Percentiles rank a stretch among this genome's conserved stretches.
phyloP scores from a whole-genome alignment of 1,140 invertebrate genomes.

The Drosophila kikkawai region DNA sequence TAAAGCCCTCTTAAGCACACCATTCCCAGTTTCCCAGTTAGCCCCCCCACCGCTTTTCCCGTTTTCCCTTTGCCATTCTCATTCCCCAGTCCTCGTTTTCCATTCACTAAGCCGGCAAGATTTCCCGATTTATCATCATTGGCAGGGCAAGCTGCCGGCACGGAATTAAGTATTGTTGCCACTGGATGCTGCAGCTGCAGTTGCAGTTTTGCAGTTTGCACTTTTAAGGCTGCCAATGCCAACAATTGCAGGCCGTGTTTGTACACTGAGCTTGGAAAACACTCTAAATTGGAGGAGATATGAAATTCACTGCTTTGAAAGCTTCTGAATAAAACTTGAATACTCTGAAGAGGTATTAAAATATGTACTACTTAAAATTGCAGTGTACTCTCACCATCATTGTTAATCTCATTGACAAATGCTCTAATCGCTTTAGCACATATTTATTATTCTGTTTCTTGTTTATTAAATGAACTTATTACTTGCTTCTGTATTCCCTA shows the following conservation, averaged over 20 bases:
- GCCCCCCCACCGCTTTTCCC: not conserved
- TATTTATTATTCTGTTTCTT: not conserved
- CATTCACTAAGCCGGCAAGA: constrained; percentile 72
- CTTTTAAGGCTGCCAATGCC: constrained; percentile 4
- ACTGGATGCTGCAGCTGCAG: constrained; percentile 30
- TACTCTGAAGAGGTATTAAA: too few species aligned
- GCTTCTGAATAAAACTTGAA: too few species aligned
- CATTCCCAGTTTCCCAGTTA: constrained; percentile 2
- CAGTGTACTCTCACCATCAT: not conserved
- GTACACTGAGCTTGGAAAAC: not conserved
- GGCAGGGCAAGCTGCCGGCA: constrained; percentile 70
- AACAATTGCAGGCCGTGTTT: constrained; percentile 1
- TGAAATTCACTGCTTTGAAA: too few species aligned
- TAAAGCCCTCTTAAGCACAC: constrained; percentile 40
- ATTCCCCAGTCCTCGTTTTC: not conserved
- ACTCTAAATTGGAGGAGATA: not conserved
- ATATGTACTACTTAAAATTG: not conserved
- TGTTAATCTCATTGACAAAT: not conserved
- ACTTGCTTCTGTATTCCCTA: not conserved
- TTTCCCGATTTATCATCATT: constrained; percentile 82
- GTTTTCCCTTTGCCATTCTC: not conserved
- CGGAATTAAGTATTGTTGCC: constrained; percentile 75
- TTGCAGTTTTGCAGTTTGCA: constrained; percentile 19
- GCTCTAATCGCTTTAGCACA: not conserved
- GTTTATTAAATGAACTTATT: not conserved